Evolutionary conservation across 2,888 invertebrate genomes (phyloP), one percentile per base, ranked within the genome.

Genomic region (Drosophila algonquin): DNA sequence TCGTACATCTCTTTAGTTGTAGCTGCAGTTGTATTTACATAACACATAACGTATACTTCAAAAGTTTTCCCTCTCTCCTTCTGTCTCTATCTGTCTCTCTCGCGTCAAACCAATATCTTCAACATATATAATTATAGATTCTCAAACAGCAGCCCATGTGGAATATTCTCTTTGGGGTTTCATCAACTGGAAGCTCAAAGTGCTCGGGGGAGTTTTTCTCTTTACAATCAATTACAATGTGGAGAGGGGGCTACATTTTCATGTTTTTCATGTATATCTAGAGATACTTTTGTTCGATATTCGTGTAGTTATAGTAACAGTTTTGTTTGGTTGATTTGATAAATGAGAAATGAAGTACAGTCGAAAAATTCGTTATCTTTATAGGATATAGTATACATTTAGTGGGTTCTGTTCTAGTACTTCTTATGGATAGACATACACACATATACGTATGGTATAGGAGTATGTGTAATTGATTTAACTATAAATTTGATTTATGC

Each of bases 401-500:
- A 40, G 63, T 27, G 59, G 18, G 16, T 21, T 21, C 21, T 21
- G 27, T 7, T 18, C 53, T 47, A 40, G 57, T 63, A 24, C 44
- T 45, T 10, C 54, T 58, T 27, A 64, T 45, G 45, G 56, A 51
- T 64, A 67, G 16, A 65, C 51, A 46, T 46, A 30, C 30, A 56
- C 12, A 46, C 16, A 52, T 52, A 68, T 50, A 44, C 21, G 8
- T 51, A 27, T 51, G 46, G 54, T 62, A 44, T 45, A 54, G 54
- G 56, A 54, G 62, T 72, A 64, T 32, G 52, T 51, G 45, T 67
- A 54, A 67, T 72, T 67, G 61, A 70, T 80, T 71, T 75, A 78
- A 59, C 70, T 73, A 81, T 80, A 73, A 73, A 83, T 80, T 81
- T 81, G 75, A 81, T 79, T 81, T 73, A 77, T 64, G 68, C 69